Base-by-base conservation (phyloP, 2,797 vertebrate species). In the Coregonus sp. region DNA sequence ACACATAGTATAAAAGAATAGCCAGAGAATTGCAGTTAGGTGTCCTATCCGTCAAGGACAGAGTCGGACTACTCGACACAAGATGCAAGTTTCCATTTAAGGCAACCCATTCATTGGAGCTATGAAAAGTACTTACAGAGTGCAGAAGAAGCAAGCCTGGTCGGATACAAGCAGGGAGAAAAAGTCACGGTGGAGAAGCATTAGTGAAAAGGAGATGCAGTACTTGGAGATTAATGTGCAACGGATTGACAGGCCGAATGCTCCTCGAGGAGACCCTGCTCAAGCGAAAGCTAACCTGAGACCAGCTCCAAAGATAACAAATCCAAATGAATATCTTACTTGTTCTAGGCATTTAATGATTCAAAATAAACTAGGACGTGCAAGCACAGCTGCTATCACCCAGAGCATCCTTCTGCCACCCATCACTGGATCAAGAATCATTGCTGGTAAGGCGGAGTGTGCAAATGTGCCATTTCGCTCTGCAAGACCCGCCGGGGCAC, bases 81-180 rank as follows among this genome's bases (percentile, higher is more conserved):
- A 47, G 63, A 85, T 78, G 70, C 75, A 70, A 66, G 51, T 31
- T 59, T 70, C 76, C 61, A 54, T 70, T 76, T 35, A 66, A 72
- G 75, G 61, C 31, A 52, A 72, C 25, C 47, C 67, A 2, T 37
- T 75, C 51, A 47, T 9, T 59, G 75, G 50, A 78, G 73, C 69
- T 4, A 93, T 93, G 91, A 91, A 86, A 85, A 86, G 79, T 67
- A 86, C 67, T 16, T 74, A 83, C 0, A 16, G 75, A 50, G 59
- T 47, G 11, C 40, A 47, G 40, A 47, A 47, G 40, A 47, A 47
- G 40, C 40, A 47, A 47, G 40, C 40, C 40, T 47, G 40, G 40
- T 47, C 40, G 9, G 40, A 47, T 47, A 47, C 40, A 47, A 47
- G 11, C 40, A 11, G 40, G 40, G 40, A 47, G 40, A 47, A 47